Evolutionary conservation across 2,888 invertebrate genomes (phyloP), one percentile per base, ranked within the genome.

Genomic region (Eurytoma adleriae): DNA sequence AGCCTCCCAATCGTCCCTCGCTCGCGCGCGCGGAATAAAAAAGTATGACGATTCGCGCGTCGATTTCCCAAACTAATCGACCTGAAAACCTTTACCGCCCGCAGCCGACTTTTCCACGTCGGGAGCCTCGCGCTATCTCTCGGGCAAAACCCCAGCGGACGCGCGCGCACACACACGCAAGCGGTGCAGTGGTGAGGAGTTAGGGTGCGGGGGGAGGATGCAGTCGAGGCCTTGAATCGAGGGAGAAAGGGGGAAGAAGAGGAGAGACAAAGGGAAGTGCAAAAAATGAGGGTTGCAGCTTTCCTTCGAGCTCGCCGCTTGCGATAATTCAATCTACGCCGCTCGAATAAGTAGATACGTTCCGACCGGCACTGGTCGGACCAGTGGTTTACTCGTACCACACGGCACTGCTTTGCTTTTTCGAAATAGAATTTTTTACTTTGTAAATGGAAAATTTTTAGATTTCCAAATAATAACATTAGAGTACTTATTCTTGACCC

Each of bases 11-110:
- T 52, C 13, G 10, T 62, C 62, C 16, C 62, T 62, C 27, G 5
- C 16, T 13, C 40, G 30, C 64, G 30, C 64, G 30, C 40, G 30
- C 64, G 30, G 40, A 14, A 13, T n/a, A 20, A 7, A 16, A n/a
- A 70, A 14, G 30, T 68, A 56, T 18, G 73, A 69, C 62, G n/a
- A 56, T 50, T 56, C 56, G 73, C 48, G 50, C 59, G 16, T 68
- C 79, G 62, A 73, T 79, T 69, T 79, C 62, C 73, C 68, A 73
- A 72, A 59, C 61, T 73, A 78, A 78, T 78, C 72, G 78, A 78
- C 72, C 68, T 67, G 71, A 78, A 78, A 71, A 78, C 70, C 70
- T 27, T 50, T 68, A 54, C 40, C 62, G 62, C n/a, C 5, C n/a
- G 27, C 20, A 18, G 57, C 48, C 14, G 67, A 61, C 71, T 61